phyloP scores from a whole-genome alignment of 2,797 vertebrate genomes.

The Enteromius viviparus region DNA sequence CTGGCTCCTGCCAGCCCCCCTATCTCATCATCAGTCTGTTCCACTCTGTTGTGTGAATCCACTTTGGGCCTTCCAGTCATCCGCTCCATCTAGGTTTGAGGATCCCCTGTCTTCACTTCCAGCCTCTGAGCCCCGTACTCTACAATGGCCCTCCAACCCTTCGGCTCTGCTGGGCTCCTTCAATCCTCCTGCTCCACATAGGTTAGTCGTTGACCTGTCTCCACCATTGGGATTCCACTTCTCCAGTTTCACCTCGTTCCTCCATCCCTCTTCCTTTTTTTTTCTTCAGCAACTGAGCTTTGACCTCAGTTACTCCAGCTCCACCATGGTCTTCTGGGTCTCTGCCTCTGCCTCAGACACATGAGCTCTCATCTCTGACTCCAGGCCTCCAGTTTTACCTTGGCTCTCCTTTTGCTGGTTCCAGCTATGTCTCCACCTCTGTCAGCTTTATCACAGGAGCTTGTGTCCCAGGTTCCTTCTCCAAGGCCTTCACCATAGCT shows the following conservation, averaged over 20 bases:
- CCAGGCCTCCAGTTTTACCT: background rate
- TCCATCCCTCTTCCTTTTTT: background rate
- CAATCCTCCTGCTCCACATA: no score
- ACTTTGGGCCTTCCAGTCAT: background rate
- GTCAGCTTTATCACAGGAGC: background rate
- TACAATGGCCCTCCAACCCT: no score
- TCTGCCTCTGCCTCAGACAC: no score
- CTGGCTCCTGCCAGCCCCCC: background rate
- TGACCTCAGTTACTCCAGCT: background rate
- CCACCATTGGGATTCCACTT: background rate
- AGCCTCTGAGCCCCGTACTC: background rate
- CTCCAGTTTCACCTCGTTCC: background rate
- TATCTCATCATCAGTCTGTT: background rate
- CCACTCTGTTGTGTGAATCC: background rate
- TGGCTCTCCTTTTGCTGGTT: background rate
- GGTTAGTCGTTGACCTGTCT: background rate
- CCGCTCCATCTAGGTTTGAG: background rate
- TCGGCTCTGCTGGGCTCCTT: no score
- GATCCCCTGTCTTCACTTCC: background rate
- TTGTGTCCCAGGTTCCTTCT: background rate
- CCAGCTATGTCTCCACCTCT: background rate
- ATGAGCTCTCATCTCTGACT: background rate
- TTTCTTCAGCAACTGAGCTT: background rate
- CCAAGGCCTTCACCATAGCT: background rate
- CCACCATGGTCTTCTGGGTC: background rate